Evolutionary conservation across 2,113 vertebrate species (phyloP).

Genomic region (Corythornis cristatus): DNA sequence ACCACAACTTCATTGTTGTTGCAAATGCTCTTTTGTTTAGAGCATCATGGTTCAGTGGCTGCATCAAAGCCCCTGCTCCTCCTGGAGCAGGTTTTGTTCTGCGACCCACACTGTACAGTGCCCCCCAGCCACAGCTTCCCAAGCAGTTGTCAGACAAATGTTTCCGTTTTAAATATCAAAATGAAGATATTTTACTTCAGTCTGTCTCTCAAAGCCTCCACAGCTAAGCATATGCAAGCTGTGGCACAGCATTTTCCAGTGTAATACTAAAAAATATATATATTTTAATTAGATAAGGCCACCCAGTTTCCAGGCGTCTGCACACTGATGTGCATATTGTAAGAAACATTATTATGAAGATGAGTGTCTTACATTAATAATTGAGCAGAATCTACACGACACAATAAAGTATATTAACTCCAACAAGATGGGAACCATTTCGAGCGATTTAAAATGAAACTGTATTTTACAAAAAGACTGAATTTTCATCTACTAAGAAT

Average conservation of each 20-base stretch:
- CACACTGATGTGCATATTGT: background rate
- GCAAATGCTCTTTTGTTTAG: constrained; percentile 65
- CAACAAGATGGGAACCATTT: background rate
- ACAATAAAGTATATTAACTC: background rate
- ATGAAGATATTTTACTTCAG: background rate
- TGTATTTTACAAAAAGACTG: background rate
- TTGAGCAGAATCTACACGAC: background rate
- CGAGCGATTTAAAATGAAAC: background rate
- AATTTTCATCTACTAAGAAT: background rate
- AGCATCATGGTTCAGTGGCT: constrained; percentile 32
- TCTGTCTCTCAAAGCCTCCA: background rate
- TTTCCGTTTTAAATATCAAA: background rate
- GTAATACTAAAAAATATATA: background rate
- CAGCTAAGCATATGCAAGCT: background rate
- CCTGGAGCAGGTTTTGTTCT: background rate
- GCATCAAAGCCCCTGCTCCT: background rate
- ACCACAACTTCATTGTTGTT: constrained; percentile 38
- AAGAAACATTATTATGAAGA: background rate
- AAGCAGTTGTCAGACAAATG: fast-evolving
- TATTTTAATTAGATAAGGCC: background rate
- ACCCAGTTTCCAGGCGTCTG: background rate
- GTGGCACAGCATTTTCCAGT: background rate
- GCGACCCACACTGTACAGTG: background rate
- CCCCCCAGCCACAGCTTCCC: fast-evolving
- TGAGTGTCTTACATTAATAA: background rate